Evolutionary conservation across 2,888 invertebrate species (phyloP), one percentile per base, ranked within the genome.

Genomic region (Hanleya hanleyi): DNA sequence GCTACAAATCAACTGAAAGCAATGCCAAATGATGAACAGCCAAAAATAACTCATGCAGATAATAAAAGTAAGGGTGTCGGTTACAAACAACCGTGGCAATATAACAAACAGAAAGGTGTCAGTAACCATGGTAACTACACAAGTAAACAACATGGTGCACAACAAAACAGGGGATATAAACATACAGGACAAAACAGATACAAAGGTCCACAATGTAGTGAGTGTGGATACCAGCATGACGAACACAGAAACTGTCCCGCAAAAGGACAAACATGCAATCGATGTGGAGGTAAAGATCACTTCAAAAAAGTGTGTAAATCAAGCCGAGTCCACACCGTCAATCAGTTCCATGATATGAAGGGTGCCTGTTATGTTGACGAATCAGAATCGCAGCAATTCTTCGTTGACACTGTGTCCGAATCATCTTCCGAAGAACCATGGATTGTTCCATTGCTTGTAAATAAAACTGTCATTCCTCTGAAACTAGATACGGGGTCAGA

Each of bases 401-500:
- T n/a, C n/a, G n/a, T n/a, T n/a, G n/a, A n/a, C n/a, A n/a, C n/a
- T n/a, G n/a, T n/a, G n/a, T n/a, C n/a, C n/a, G 47, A 47, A 18
- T 47, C 47, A 7, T 2, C 7, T 4, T n/a, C 1, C 4, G 3
- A 4, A 22, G 47, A 47, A 22, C 7, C 2, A 47, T 67, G 67
- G 49, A 50, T 47, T 18, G 49, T 67, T 49, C 36, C 47, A 32
- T 29, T 49, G 33, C n/a, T n/a, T 26, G 47, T 47, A 12, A 32
- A 67, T 49, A 33, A 38, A 47, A 41, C 33, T 26, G 38, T 49
- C n/a, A 67, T 29, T 22, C 26, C 18, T 47, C 1, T 71, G 18
- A 68, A 71, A 29, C 18, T 71, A 29, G 67, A 71, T 37, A 57
- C 67, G 29, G 67, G 67, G 35, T n/a, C 67, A 51, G 36, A 71